phyloP scores from a whole-genome alignment of 64 coral and sea anemone species.

The Actinia tenebrosa region DNA sequence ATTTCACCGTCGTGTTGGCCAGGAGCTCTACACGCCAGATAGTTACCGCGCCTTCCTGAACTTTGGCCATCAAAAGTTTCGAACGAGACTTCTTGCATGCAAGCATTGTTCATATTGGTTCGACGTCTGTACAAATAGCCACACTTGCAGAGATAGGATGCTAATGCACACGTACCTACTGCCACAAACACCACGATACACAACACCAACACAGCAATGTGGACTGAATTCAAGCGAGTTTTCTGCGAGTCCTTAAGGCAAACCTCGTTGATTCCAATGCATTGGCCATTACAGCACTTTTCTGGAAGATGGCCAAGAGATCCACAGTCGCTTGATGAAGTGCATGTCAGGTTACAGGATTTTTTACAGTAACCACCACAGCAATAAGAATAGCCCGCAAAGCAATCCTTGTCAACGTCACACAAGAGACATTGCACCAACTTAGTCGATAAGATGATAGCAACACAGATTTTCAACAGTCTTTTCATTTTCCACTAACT shows the following conservation, averaged over 20 bases:
- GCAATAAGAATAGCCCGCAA: constrained; percentile 25
- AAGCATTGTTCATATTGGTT: background rate
- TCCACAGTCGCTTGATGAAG: constrained; percentile 30
- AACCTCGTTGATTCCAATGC: background rate
- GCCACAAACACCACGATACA: constrained; percentile 30
- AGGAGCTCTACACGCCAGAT: background rate
- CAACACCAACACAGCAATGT: constrained; percentile 41
- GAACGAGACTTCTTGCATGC: background rate
- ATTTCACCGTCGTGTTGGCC: background rate
- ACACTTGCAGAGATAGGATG: constrained; percentile 22
- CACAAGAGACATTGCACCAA: constrained; percentile 19
- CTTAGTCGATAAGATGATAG: background rate
- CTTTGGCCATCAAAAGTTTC: background rate
- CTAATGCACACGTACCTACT: constrained; percentile 14
- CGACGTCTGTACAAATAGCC: background rate
- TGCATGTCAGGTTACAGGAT: constrained; percentile 36
- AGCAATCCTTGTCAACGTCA: constrained; percentile 18
- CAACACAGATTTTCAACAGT: background rate
- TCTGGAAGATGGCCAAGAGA: constrained; percentile 31
- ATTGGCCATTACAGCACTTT: constrained; percentile 46
- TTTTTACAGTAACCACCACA: constrained; percentile 43
- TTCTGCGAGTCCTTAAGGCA: constrained; percentile 1
- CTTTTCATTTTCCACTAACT: background rate
- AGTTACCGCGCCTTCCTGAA: background rate
- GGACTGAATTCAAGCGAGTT: background rate